Evolutionary conservation across 2,797 vertebrate genomes (phyloP), one percentile per base, ranked within the genome.

Genomic region (Amphiprion clarkii): DNA sequence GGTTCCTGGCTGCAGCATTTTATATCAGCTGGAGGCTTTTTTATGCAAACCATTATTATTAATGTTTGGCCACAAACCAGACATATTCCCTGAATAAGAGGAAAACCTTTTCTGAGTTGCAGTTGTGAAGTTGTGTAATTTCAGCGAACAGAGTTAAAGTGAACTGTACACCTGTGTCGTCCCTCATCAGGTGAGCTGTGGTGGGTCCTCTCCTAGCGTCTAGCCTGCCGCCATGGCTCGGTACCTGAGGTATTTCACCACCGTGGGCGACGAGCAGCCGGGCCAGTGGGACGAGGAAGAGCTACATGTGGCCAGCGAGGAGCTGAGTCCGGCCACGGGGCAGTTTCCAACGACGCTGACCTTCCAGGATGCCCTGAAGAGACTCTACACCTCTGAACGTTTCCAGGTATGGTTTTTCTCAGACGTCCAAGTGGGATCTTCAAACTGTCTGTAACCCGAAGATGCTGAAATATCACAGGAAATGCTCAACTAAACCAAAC

Each of bases 231-330:
- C 44, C 64, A 99, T 99, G 98, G 92, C 96, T 74, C 92, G n/a
- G 53, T 97, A 96, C 89, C 91, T 99, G 92, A 96, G 81, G 83
- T 93, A 97, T 73, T 98, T 99, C 94, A 98, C 96, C 0, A 93
- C 96, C 3, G 97, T 98, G 23, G 98, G 98, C 0, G 97, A 99
- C 0, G 77, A 93, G 42, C 94, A 95, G 0, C 71, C 88, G 0
- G 72, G 60, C 52, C 87, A 86, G 9, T 94, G 87, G 93, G 93
- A 96, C 31, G 94, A 96, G 0, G 96, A 96, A 1, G 95, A 95
- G 58, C 82, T 93, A 52, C 91, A 94, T 0, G 76, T 23, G 16
- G 52, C 49, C 62, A 89, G 78, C 0, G 91, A 88, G 25, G 92
- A 91, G 1, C 71, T 90, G 76, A 80, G 78, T 39, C 72, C 87